These are phyloP conservation scores for Drosophila repleta DNA, from an alignment of 1,140 invertebrate genomes.

Conservation along the genomic window DNA sequence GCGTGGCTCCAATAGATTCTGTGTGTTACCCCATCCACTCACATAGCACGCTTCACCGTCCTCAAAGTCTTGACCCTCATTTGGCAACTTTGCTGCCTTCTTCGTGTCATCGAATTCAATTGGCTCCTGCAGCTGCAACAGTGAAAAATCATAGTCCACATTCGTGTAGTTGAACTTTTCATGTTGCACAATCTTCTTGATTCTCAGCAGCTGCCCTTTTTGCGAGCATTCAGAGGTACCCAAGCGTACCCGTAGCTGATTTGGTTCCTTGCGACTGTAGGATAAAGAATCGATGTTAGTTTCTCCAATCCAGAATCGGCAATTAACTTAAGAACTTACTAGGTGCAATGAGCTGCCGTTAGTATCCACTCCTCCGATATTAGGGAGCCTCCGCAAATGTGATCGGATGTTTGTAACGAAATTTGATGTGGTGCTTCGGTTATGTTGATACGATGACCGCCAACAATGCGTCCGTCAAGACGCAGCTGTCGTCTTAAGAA, in stretches of 20 bases:
- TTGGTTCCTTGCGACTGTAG: constrained; percentile 64
- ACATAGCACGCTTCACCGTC: constrained; percentile 82
- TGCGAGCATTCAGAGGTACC: constrained; percentile 65
- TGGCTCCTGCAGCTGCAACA: constrained; percentile 74
- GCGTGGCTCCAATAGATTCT: constrained; percentile 63
- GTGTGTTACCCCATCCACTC: constrained; percentile 84
- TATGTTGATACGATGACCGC: constrained; percentile 84
- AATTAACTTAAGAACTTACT: constrained; percentile 63
- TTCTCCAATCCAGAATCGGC: not conserved
- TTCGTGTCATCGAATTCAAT: constrained; percentile 73
- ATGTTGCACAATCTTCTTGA: constrained; percentile 77
- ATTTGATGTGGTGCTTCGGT: constrained; percentile 85
- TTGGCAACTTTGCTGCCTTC: constrained; percentile 64
- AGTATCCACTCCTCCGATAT: constrained; percentile 85
- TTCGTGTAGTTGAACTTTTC: constrained; percentile 70
- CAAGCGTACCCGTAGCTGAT: constrained; percentile 64
- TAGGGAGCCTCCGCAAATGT: constrained; percentile 88
- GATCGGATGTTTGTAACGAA: constrained; percentile 80
- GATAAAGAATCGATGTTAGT: not conserved
- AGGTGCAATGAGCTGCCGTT: constrained; percentile 86
- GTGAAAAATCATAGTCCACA: constrained; percentile 82
- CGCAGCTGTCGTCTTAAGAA: constrained; percentile 51
- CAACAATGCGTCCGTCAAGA: constrained; percentile 84
- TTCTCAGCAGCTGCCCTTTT: constrained; percentile 65
- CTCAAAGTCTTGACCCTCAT: constrained; percentile 51